Base-by-base conservation (phyloP, 2,113 vertebrate species). In the Cettia cetti region DNA sequence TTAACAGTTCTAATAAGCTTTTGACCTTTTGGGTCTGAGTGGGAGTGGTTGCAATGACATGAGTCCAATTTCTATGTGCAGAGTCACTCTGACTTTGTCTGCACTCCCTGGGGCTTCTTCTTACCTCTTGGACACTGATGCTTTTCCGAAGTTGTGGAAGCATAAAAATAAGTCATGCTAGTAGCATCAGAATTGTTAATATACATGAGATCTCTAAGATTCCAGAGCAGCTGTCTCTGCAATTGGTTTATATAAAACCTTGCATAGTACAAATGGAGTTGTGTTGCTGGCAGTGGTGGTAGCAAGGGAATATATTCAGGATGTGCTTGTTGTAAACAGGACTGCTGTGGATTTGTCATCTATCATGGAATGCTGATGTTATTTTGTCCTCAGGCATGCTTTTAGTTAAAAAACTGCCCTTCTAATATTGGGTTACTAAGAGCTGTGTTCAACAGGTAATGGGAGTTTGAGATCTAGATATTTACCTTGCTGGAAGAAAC, bases 21-120 rank as follows among this genome's bases (percentile, higher is more conserved):
- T 27, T 96, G 92, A 95, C 94, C 82, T 94, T 86, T 91, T 10
- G 44, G 33, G 24, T 57, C 82, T 42, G 45, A 65, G 49, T 40
- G 39, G 50, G 44, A 77, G 31, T 0, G 0, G 28, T 49, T 57
- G 77, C 57, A 52, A 11, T 82, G 81, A 66, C 30, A 26, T 0
- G 24, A 75, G 53, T 40, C 31, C 45, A 28, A 0, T 26, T 70
- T 50, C 69, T 31, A 1, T 11, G 17, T 22, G 37, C 28, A n/a
- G 53, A 68, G 54, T 39, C 13, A 3, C 35, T 70, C 52, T 68
- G 69, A 20, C 61, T 87, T 45, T 85, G 26, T 60, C 49, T 45
- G 47, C 17, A 3, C 15, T 50, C 22, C 4, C 13, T 66, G 52
- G 10, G 69, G 59, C 24, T 54, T n/a, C 64, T 84, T 19, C 44